Evolutionary conservation across 2,888 invertebrate species (phyloP), one percentile per base, ranked within the genome.

Genomic region (Agonopterix subpropinquella): DNA sequence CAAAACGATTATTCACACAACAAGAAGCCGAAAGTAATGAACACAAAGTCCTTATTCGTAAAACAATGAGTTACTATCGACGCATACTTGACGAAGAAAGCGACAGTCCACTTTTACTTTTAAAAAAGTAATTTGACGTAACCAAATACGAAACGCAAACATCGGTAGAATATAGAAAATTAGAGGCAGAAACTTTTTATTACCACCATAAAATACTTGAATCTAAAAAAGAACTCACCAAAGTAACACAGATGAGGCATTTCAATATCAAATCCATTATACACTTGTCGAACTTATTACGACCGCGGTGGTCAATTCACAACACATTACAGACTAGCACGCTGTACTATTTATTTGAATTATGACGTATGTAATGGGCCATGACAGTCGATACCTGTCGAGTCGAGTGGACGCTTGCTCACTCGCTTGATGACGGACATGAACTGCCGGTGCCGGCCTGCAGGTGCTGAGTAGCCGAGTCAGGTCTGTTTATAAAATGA

Each of bases 211-310:
- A 28, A 5, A 8, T 18, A 18, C 13, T n/a, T n/a, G n/a, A n/a
- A n/a, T n/a, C 28, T 48, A 45, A 46, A 49, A 51, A 28, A 47
- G 39, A 50, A 77, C 79, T 75, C 55, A 84, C 84, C 66, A 77
- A 57, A 52, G 63, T 64, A 57, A 77, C 64, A 66, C 64, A 72
- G 57, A 80, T 55, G 52, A 76, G 55, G 53, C 64, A 71, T 53
- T 64, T 56, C 52, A 72, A 58, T 65, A 64, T 70, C 73, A 76
- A 69, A 57, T 68, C 73, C 84, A 80, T 82, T 62, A 55, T 59
- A 51, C 57, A 65, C 41, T 46, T 41, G 41, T 58, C 39, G 44
- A 62, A 63, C 62, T 65, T 52, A 61, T 49, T 53, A 56, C 49
- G 54, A 61, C 64, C 64, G 70, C 68, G 54, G 49, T 47, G 53